These are phyloP conservation scores for Enteromius afrohamiltoni DNA, from an alignment of 2,797 vertebrate species.

Conservation along the genomic window DNA sequence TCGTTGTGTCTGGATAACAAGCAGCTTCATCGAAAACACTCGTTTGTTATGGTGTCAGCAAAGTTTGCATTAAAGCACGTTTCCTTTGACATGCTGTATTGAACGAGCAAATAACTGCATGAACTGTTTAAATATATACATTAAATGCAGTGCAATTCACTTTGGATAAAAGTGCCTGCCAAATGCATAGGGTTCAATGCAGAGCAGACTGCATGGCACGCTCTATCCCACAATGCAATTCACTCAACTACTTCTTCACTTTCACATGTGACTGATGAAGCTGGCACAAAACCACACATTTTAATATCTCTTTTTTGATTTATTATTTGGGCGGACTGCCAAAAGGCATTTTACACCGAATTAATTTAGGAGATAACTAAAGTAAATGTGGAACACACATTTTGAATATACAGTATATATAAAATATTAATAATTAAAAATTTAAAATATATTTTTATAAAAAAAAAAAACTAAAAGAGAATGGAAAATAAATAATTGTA, in stretches of 20 bases:
- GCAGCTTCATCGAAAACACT: neutral
- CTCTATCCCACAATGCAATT: conserved; percentile 24
- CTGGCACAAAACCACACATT: too few relatives aligned
- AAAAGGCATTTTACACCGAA: neutral
- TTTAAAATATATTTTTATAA: too few relatives aligned
- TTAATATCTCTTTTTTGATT: neutral
- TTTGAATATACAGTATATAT: too few relatives aligned
- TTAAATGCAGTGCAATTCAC: neutral
- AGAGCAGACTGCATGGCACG: neutral
- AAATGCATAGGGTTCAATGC: neutral
- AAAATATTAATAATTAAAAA: too few relatives aligned
- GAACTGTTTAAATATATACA: neutral
- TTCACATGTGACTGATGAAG: neutral
- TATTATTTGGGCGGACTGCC: neutral
- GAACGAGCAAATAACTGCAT: neutral
- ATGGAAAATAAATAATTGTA: too few relatives aligned
- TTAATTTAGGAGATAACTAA: neutral
- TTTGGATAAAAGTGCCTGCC: neutral
- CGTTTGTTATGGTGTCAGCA: neutral
- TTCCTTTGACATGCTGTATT: neutral
- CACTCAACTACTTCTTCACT: neutral
- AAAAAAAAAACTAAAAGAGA: too few relatives aligned
- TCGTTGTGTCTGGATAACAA: neutral
- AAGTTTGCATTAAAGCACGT: neutral
- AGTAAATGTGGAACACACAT: neutral